phyloP scores from a whole-genome alignment of 2,888 invertebrate species.

The Zhuqinia jingwanae region DNA sequence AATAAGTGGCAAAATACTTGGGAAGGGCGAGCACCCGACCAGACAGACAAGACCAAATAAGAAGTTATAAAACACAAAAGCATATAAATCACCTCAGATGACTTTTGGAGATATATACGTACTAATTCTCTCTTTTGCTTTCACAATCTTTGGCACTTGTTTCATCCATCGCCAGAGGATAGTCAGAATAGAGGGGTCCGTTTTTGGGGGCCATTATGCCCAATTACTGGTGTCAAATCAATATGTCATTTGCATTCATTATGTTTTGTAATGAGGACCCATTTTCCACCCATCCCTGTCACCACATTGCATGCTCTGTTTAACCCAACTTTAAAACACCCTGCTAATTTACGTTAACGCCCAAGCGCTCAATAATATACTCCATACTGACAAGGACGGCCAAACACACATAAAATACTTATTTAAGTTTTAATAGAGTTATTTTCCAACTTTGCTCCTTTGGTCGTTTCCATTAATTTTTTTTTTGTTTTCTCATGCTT shows the following conservation, averaged over 20 bases:
- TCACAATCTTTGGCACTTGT: background rate
- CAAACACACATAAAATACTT: too few species aligned
- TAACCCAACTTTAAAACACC: background rate
- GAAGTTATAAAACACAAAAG: background rate
- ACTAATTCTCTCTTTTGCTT: too few species aligned
- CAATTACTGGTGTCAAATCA: slow-evolving; percentile 57
- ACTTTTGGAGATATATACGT: background rate
- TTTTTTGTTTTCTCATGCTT: too few species aligned
- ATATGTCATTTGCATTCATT: slow-evolving; percentile 60
- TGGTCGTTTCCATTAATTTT: too few species aligned
- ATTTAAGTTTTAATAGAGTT: too few species aligned
- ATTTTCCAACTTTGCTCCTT: too few species aligned
- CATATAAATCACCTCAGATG: slow-evolving; percentile 39
- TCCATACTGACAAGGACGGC: too few species aligned
- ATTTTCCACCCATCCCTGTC: background rate
- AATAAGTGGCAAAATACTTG: background rate
- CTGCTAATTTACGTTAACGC: background rate
- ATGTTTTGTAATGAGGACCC: background rate
- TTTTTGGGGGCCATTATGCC: slow-evolving; percentile 46
- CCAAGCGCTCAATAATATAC: too few species aligned
- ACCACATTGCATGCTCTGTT: background rate
- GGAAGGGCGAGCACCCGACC: background rate
- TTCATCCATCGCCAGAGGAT: background rate
- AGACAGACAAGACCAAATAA: too few species aligned
- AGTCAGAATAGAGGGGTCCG: background rate